Evolutionary conservation across 2,113 vertebrate genomes (phyloP).

Genomic region (Sarotherodon lohbergeri): DNA sequence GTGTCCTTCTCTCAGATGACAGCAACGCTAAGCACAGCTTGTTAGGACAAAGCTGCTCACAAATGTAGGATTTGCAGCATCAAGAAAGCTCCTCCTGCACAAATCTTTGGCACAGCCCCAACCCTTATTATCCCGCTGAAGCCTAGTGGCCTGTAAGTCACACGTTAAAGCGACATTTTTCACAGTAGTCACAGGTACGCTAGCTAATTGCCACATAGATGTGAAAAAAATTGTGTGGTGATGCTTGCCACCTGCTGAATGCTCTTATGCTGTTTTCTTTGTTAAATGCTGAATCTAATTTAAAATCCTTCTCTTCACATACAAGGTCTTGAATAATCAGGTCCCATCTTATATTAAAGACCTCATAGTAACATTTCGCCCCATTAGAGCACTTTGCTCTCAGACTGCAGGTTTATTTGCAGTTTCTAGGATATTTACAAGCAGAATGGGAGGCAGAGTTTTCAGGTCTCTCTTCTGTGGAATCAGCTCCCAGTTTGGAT

Average conservation of each 20-base stretch:
- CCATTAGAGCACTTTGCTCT: background rate
- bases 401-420: background rate
- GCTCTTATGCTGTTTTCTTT: background rate
- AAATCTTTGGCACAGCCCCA: background rate
- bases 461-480: background rate
- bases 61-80: background rate
- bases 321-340: background rate
- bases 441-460: background rate
- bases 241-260: background rate
- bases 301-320: background rate
- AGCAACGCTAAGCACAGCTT: background rate
- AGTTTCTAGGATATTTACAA: background rate
- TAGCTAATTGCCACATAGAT: conserved; percentile 31
- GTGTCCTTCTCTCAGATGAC: background rate
- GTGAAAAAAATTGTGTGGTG: background rate
- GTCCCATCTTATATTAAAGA: background rate
- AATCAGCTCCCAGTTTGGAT: background rate
- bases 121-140: conserved; percentile 25
- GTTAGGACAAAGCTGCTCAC: background rate
- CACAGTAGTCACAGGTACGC: conserved; percentile 21
- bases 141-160: conserved; percentile 19
- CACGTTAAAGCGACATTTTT: conserved; percentile 23
- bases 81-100: background rate
- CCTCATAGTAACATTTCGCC: background rate
- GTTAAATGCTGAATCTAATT: background rate